phyloP scores from a whole-genome alignment of 2,797 vertebrate species.

The Enteromius viviparus region DNA sequence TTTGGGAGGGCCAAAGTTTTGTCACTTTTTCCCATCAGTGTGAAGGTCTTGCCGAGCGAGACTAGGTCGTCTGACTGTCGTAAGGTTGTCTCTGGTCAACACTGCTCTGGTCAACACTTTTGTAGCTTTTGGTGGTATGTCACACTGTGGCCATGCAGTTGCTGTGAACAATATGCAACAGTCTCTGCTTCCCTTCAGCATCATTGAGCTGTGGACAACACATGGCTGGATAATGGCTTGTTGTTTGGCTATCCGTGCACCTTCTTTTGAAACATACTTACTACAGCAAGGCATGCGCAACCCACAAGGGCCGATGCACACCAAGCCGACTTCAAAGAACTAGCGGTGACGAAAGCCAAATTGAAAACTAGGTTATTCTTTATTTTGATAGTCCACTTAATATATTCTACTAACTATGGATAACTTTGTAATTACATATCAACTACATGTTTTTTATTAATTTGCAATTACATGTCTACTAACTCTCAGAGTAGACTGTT shows the following conservation, averaged over 20 bases:
- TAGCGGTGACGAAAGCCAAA: no score
- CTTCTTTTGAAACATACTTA: background rate
- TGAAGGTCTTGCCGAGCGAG: background rate
- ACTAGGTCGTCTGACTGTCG: background rate
- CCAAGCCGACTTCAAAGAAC: no score
- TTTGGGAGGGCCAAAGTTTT: background rate
- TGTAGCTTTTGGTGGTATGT: background rate
- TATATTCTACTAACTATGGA: no score
- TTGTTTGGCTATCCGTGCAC: background rate
- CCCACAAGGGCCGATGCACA: background rate
- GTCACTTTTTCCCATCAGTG: background rate
- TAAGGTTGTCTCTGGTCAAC: background rate
- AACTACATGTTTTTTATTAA: no score
- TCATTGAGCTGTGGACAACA: background rate
- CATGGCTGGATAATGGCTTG: background rate
- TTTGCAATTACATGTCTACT: no score
- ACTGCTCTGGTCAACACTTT: background rate
- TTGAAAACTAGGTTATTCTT: no score
- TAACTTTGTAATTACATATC: no score
- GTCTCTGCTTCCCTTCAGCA: background rate
- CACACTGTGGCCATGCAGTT: background rate
- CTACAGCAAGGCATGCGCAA: background rate
- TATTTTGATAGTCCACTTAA: no score
- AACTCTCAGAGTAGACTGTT: no score
- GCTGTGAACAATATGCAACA: background rate